Percentiles rank a stretch among this genome's conserved stretches.
Conservation (phyloP, 2,797 vertebrate species). For the Pterois miles region DNA sequence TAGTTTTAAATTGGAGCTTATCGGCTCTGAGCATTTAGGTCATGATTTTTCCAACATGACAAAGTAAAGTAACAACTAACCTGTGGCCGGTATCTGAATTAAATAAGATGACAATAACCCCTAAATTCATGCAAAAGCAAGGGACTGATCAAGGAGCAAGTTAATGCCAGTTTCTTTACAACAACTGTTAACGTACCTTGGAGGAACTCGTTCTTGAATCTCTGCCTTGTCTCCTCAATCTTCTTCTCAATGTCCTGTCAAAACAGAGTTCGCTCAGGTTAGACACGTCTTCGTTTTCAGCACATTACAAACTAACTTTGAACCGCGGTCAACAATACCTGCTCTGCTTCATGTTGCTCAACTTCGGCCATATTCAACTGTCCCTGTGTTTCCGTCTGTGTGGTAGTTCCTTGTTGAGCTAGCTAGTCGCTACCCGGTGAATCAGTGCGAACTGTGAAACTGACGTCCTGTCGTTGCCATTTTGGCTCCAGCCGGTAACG, state of each 20-base stretch:
- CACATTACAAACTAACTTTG: too few species aligned
- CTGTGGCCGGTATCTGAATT: background rate
- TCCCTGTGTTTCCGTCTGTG: slow-evolving; percentile 31
- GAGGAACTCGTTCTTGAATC: slow-evolving; percentile 90
- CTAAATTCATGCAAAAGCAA: background rate
- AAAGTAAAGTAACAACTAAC: background rate
- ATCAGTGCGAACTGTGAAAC: slow-evolving; percentile 74
- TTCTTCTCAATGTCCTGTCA: slow-evolving; percentile 87
- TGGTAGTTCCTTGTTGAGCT: slow-evolving; percentile 53
- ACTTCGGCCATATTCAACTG: slow-evolving; percentile 81
- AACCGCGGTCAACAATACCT: too few species aligned
- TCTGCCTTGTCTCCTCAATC: slow-evolving; percentile 86
- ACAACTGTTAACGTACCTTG: slow-evolving; percentile 82
- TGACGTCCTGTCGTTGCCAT: slow-evolving; percentile 50
- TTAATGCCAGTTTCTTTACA: slow-evolving; percentile 10
- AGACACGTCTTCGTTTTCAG: background rate
- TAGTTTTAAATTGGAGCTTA: slow-evolving; percentile 35
- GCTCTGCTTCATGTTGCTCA: slow-evolving; percentile 71
- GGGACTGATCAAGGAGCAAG: background rate
- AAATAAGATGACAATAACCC: background rate
- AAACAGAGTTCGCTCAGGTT: slow-evolving; percentile 41
- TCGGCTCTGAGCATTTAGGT: slow-evolving; percentile 38
- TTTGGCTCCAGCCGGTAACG: slow-evolving; percentile 47
- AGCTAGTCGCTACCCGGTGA: slow-evolving; percentile 57
- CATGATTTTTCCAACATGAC: slow-evolving; percentile 26